These are phyloP conservation scores for Acromyrmex echinatior DNA, from an alignment of 1,140 invertebrate species.

Conservation along the genomic window DNA sequence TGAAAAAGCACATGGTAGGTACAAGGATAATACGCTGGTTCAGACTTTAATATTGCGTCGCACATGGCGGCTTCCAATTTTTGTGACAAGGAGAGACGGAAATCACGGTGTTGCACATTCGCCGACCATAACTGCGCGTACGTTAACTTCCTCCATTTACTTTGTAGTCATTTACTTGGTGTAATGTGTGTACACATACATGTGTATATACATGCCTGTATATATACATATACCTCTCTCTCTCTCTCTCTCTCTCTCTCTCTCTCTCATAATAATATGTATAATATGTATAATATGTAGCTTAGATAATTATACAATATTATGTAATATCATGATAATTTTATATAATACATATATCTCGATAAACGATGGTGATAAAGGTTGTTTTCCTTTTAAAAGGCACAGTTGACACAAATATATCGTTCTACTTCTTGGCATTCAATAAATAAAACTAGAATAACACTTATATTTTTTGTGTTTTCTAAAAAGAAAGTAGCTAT, in stretches of 20 bases:
- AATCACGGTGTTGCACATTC: conserved; percentile 51
- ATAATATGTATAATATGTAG: too few relatives aligned
- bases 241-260: too few relatives aligned
- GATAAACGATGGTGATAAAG: too few relatives aligned
- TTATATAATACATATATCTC: background rate
- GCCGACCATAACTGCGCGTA: conserved; percentile 52
- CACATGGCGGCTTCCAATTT: conserved; percentile 47
- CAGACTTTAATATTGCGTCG: conserved; percentile 24
- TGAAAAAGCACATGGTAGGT: conserved; percentile 15
- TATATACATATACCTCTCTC: background rate
- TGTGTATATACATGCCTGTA: background rate
- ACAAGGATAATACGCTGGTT: conserved; percentile 6
- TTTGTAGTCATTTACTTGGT: background rate
- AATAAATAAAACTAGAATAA: too few relatives aligned
- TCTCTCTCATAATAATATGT: too few relatives aligned
- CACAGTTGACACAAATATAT: too few relatives aligned
- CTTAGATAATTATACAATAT: background rate
- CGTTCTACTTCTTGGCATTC: too few relatives aligned
- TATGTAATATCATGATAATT: background rate
- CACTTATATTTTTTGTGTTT: too few relatives aligned
- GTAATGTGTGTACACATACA: background rate
- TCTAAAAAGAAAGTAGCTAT: too few relatives aligned
- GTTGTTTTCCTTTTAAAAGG: too few relatives aligned
- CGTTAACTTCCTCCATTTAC: conserved; percentile 65
- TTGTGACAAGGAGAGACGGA: conserved; percentile 39